A percentile compares a stretch with the other conserved stretches of the same genome.
Evolutionary conservation across 35 echinoderm and acorn worm species (phyloP).

Genomic region (Lytechinus pictus): DNA sequence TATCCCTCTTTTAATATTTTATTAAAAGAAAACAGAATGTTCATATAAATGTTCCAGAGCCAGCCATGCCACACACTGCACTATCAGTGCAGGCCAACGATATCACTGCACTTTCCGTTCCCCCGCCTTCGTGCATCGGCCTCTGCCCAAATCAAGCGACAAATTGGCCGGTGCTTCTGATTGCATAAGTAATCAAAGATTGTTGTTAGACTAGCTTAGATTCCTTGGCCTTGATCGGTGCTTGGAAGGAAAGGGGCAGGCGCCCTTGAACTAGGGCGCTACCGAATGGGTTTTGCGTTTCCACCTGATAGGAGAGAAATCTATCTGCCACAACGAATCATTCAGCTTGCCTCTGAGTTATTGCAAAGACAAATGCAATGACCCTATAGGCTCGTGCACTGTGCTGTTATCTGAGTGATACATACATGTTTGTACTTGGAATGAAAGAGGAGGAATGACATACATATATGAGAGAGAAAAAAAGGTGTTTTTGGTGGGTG

Average conservation of each 20-base stretch:
- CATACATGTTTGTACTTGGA: background rate
- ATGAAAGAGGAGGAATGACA: background rate
- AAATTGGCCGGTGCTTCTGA: background rate
- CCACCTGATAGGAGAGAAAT: background rate
- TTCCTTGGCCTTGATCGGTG: background rate
- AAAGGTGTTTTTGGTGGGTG: too few relatives aligned
- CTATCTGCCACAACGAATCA: background rate
- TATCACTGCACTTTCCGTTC: background rate
- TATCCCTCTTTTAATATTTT: too few relatives aligned
- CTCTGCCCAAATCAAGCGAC: constrained; percentile 4
- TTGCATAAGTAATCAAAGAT: background rate
- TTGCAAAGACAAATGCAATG: background rate
- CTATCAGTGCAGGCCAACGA: background rate
- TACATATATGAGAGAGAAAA: background rate
- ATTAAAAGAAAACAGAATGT: background rate
- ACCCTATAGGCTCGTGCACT: background rate
- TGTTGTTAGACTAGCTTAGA: background rate
- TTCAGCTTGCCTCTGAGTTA: background rate
- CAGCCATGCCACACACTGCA: background rate
- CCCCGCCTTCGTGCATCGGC: background rate
- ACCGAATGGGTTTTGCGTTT: background rate
- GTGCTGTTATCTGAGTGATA: background rate
- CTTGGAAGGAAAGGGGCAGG: background rate
- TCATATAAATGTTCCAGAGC: background rate
- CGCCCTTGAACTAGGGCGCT: background rate